These are phyloP conservation scores for Myotis yumanensis DNA, from an alignment of 2,113 vertebrate genomes.

Conservation along the genomic window DNA sequence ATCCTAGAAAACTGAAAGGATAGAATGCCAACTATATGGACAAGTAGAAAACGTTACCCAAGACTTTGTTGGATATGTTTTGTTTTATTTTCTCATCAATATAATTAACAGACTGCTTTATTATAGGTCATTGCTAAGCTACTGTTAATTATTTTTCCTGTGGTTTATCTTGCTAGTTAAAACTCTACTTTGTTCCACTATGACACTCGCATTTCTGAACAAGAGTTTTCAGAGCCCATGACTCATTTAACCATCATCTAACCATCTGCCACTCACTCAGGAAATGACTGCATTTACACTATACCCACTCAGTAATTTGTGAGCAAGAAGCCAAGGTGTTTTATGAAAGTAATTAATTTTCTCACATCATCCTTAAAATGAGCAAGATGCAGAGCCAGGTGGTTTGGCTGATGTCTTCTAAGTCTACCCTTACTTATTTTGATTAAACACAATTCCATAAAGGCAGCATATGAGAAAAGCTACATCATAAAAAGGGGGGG, in stretches of 20 bases:
- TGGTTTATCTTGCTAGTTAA: neutral
- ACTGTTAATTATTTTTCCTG: neutral
- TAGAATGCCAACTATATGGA: neutral
- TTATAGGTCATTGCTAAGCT: neutral
- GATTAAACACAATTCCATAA: neutral
- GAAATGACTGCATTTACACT: neutral
- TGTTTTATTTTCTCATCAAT: neutral
- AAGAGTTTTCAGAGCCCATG: neutral
- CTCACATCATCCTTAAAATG: constrained; percentile 55
- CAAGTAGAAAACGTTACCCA: neutral
- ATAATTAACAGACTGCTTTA: neutral
- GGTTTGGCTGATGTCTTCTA: neutral
- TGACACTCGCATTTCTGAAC: neutral
- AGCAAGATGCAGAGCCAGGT: neutral
- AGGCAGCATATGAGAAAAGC: neutral
- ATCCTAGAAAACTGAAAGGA: neutral
- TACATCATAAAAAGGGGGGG: neutral
- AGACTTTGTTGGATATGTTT: neutral
- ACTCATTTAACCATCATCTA: constrained; percentile 7
- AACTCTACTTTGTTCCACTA: neutral
- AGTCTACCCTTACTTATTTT: neutral
- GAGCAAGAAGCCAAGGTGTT: constrained; percentile 73
- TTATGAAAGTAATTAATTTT: constrained; percentile 79
- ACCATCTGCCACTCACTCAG: constrained; percentile 27
- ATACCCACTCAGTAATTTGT: constrained; percentile 64